Percentiles rank a stretch among this genome's conserved stretches.
These are phyloP conservation scores for Eupithecia subumbrata DNA, from an alignment of 2,888 invertebrate genomes.

Conservation along the genomic window DNA sequence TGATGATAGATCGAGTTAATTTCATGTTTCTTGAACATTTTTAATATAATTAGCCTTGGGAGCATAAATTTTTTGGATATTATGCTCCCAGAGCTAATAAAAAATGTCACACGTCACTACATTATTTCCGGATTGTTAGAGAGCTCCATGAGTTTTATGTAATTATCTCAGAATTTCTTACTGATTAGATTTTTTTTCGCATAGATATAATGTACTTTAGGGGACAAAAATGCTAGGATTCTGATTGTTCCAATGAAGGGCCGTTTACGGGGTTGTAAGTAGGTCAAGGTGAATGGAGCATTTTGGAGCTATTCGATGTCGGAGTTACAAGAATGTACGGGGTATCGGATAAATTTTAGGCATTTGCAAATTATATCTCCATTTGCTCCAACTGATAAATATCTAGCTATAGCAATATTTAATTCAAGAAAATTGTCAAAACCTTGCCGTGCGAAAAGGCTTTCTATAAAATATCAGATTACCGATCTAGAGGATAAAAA, in stretches of 20 bases:
- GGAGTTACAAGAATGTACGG: background rate
- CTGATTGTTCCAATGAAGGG: slow-evolving; percentile 2
- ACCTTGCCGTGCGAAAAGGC: too few relatives aligned
- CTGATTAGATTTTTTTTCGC: background rate
- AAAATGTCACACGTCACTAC: background rate
- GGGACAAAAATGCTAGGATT: background rate
- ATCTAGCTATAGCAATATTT: too few relatives aligned
- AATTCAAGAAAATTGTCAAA: too few relatives aligned
- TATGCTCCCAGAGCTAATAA: too few relatives aligned
- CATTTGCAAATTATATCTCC: background rate
- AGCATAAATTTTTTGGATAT: background rate
- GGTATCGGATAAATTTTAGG: background rate
- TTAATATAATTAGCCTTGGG: background rate
- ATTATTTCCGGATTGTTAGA: background rate
- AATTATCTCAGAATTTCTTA: background rate
- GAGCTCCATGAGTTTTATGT: background rate
- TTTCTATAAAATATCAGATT: too few relatives aligned
- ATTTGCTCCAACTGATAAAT: too few relatives aligned
- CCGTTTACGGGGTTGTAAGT: slow-evolving; percentile 19
- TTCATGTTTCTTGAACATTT: background rate
- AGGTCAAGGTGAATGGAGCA: slow-evolving; percentile 25
- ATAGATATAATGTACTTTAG: background rate
- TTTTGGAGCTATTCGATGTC: slow-evolving; percentile 4
- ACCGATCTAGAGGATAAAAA: too few relatives aligned
- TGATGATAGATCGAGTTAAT: slow-evolving; percentile 2